Base-by-base conservation (phyloP, 2,888 invertebrate genomes). In the Saturnia japonica region DNA sequence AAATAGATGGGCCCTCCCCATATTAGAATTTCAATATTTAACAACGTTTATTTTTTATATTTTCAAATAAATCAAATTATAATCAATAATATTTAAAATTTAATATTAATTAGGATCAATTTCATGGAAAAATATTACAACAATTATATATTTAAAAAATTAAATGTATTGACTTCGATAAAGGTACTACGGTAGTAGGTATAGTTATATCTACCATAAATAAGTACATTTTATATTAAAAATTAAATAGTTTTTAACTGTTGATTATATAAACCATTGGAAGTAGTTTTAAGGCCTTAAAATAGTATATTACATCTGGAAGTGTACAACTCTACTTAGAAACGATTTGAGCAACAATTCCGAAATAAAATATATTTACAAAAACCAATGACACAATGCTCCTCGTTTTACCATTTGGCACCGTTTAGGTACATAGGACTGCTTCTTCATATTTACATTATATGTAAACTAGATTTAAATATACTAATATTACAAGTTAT, bases 381-480 rank as follows among this genome's bases (percentile, higher is more conserved):
- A 54, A 60, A 34, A 81, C 84, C 86, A 84, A 87, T 82, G 71
- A 71, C 72, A 72, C 72, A 72, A 70, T 54, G 68, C 68, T 70
- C 74, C 42, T 71, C 69, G 71, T 69, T 43, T 72, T 71, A 80
- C 71, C 81, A 84, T 85, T 91, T 91, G 91, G 92, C 92, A 90
- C 91, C 92, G 81, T 76, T 88, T 89, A 92, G 93, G 93, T 92
- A 92, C 92, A 87, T 86, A 79, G 87, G 91, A 89, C 89, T 88
- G 86, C 78, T 72, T 72, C 76, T 82, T 78, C 77, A 82, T 85
- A 86, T 88, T 76, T 86, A 88, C 87, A 89, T n/a, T n/a, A n/a
- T 80, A 81, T 75, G 75, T 84, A 85, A 78, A 79, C 74, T 76
- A 78, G 14, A 60, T 25, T 54, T 25, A 60, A 60, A 60, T 60